Evolutionary conservation across 2,888 invertebrate genomes (phyloP).

Genomic region (Hololepta plana): DNA sequence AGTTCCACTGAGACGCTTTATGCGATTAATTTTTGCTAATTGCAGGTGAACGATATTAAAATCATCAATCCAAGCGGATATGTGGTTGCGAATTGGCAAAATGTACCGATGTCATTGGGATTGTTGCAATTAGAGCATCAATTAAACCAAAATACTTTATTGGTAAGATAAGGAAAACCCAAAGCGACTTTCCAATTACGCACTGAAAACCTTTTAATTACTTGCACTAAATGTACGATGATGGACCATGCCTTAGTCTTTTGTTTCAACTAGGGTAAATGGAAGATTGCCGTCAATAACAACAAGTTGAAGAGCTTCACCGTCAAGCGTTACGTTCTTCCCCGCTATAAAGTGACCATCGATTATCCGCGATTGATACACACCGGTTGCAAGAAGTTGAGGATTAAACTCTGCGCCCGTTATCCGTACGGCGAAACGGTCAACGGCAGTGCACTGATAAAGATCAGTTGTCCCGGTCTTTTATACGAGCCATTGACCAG

Average conservation of each 20-base stretch:
- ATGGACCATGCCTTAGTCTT: too few relatives aligned
- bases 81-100: conserved; percentile 44
- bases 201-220: background rate
- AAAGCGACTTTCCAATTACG: background rate
- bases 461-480: conserved; percentile 17
- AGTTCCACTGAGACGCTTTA: too few relatives aligned
- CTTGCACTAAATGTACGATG: too few relatives aligned
- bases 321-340: conserved; percentile 36
- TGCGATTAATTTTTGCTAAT: too few relatives aligned
- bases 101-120: conserved; percentile 38
- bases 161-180: conserved; percentile 13
- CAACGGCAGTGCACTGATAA: conserved; percentile 31
- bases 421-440: conserved; percentile 45
- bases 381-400: conserved; percentile 2
- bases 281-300: conserved; percentile 30
- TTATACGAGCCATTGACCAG: conserved; percentile 14
- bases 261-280: conserved; percentile 27
- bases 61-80: conserved; percentile 46
- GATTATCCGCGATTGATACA: conserved; percentile 32
- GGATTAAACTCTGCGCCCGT: conserved; percentile 17
- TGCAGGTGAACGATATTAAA: conserved; percentile 43
- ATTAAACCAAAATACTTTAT: conserved; percentile 19
- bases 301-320: conserved; percentile 29
- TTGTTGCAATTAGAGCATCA: conserved; percentile 32
- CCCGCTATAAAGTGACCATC: conserved; percentile 38